Evolutionary conservation across 2,888 invertebrate genomes (phyloP), one percentile per base, ranked within the genome.

Genomic region (Euzetes globulus): DNA sequence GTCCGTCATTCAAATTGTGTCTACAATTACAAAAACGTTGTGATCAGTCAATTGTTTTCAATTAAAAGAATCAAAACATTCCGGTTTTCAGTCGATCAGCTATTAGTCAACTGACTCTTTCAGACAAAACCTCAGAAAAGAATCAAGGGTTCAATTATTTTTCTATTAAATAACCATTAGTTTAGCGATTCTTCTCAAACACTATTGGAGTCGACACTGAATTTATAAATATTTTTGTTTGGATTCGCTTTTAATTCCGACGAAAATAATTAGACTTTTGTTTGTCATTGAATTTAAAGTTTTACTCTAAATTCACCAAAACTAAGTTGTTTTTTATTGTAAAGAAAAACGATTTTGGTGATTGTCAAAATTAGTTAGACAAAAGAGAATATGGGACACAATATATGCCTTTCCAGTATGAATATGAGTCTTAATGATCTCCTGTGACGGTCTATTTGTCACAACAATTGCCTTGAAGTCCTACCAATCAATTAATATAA

Each of bases 381-480:
- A 55, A 55, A 17, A 22, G 19, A 58, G 22, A 58, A 58, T 58
- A 27, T 58, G 58, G 58, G 58, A 11, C 58, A 55, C 55, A 55
- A 19, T 55, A 22, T 19, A 55, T 13, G 9, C 55, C 22, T 25
- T 6, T 6, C 6, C 6, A 25, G 4, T 55, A 25, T 55, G 55
- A 55, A 55, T 55, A 19, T 15, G 27, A 58, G 19, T 13, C 41
- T 13, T 65, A 65, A 65, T 65, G 65, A 65, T 37, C 22, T 9
- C 65, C 11, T 41, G 37, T 41, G 33, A 65, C 65, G 65, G 65
- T 65, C 65, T 65, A 65, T 65, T 65, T 65, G 65, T 65, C 58
- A 29, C 55, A 19, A 55, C 13, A 27, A 15, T 27, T 37, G 27
- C 29, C 65, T 7, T 65, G 3, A 15, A 65, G 41, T 37, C 37